phyloP scores from a whole-genome alignment of 2,888 invertebrate species.

The Eueremaeus valkanovi region DNA sequence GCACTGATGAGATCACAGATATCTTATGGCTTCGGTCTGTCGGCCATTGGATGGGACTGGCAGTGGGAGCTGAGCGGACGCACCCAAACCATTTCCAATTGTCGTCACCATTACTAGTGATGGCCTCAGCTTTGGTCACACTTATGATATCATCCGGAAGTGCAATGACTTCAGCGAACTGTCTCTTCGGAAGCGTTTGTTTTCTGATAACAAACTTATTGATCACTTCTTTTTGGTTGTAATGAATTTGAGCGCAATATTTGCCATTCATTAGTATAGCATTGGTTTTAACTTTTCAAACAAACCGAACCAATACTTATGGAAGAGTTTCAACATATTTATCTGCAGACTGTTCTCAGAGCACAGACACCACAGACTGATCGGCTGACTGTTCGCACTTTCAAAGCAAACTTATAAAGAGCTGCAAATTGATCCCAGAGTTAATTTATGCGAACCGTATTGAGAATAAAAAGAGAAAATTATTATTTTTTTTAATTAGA shows the following conservation, averaged over 20 bases:
- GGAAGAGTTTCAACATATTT: background rate
- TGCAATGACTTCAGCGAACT: slow-evolving; percentile 24
- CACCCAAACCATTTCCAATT: background rate
- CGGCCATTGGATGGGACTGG: background rate
- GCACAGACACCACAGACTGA: background rate
- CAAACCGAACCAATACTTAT: background rate
- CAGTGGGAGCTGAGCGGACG: background rate
- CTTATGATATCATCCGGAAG: slow-evolving; percentile 19
- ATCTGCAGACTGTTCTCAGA: background rate
- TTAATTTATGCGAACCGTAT: too few relatives aligned
- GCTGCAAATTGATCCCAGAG: too few relatives aligned
- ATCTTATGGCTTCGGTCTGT: background rate
- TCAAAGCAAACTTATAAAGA: too few relatives aligned
- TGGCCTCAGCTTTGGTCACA: slow-evolving; percentile 1
- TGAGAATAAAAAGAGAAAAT: too few relatives aligned
- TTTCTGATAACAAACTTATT: slow-evolving; percentile 14
- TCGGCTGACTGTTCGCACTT: too few relatives aligned
- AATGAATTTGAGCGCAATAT: slow-evolving; percentile 18
- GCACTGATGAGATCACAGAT: background rate
- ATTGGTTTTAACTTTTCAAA: background rate
- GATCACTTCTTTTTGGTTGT: slow-evolving; percentile 5
- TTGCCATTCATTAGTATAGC: slow-evolving; percentile 10
- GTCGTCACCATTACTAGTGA: background rate
- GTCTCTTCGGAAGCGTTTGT: slow-evolving; percentile 8
- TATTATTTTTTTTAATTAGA: too few relatives aligned